A percentile compares a stretch with the other conserved stretches of the same genome.
phyloP scores from a whole-genome alignment of 2,113 vertebrate species.

The Tonatia bakeri region DNA sequence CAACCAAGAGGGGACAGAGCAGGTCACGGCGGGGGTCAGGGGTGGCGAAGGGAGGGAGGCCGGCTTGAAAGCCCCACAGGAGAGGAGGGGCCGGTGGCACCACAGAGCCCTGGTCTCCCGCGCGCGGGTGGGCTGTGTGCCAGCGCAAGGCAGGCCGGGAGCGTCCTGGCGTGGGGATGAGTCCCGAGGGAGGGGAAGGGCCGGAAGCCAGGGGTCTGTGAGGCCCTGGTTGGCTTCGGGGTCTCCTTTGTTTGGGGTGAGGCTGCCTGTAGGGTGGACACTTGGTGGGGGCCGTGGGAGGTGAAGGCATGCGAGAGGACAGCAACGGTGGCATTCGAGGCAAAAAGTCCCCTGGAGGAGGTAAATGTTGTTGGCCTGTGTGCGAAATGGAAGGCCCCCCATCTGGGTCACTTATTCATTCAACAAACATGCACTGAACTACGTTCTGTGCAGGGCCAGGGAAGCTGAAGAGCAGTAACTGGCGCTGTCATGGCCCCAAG shows the following conservation, averaged over 20 bases:
- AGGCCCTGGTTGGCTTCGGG: not conserved
- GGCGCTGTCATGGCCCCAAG: not conserved
- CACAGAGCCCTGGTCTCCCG: not conserved
- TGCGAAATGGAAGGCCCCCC: not conserved
- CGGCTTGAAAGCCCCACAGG: rapidly evolving
- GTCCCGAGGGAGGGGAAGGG: rapidly evolving
- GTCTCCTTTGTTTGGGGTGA: not conserved
- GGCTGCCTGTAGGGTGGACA: not conserved
- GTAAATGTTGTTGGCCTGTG: not conserved
- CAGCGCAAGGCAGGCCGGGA: not conserved
- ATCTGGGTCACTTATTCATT: not conserved
- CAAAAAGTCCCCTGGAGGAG: too few relatives aligned
- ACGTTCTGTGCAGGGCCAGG: not conserved
- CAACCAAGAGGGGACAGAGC: rapidly evolving
- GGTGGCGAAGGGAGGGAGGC: rapidly evolving
- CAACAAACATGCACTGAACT: not conserved
- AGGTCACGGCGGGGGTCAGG: rapidly evolving
- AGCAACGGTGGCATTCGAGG: rapidly evolving
- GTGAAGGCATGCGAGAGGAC: not conserved
- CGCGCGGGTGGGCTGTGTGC: not conserved
- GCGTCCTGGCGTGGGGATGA: not conserved
- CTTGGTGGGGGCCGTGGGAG: not conserved
- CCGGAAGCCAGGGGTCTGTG: not conserved
- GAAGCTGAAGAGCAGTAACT: too few relatives aligned
- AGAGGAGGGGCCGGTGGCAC: not conserved